These are phyloP conservation scores for Holothuria glaberrima DNA, from an alignment of 35 echinoderm and acorn worm genomes.

Conservation along the genomic window DNA sequence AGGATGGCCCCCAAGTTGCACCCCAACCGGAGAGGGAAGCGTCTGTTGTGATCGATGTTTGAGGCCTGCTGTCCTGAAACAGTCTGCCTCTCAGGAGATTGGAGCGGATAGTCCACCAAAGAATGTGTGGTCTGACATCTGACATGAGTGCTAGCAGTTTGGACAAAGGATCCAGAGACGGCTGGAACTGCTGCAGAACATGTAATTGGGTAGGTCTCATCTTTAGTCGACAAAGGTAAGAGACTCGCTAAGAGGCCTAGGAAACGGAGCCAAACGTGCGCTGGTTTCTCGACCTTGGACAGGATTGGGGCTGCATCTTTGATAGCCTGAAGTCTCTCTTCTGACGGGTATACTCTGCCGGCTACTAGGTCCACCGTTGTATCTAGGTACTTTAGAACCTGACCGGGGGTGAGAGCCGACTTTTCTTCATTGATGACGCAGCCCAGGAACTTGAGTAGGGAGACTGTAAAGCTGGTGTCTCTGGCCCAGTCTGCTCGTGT, in stretches of 20 bases:
- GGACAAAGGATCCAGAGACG: no score
- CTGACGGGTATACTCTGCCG: background rate
- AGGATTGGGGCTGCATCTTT: background rate
- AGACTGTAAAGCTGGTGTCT: background rate
- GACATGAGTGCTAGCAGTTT: no score
- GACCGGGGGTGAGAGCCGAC: background rate
- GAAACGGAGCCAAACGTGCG: background rate
- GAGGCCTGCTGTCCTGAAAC: background rate
- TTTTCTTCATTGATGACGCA: background rate
- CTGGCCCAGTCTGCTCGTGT: background rate
- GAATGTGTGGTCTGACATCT: background rate
- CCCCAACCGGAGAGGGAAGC: background rate
- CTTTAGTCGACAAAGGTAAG: background rate
- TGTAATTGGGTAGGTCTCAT: background rate
- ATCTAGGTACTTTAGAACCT: background rate
- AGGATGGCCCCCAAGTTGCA: no score
- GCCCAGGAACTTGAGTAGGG: background rate
- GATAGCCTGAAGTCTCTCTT: background rate
- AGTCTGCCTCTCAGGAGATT: background rate
- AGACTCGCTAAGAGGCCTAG: background rate
- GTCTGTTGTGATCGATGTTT: background rate
- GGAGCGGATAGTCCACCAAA: background rate
- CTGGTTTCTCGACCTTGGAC: background rate
- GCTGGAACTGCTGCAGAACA: background rate
- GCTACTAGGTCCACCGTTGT: background rate